Evolutionary conservation across 1,140 invertebrate genomes (phyloP).

Genomic region (Episyrphus balteatus): DNA sequence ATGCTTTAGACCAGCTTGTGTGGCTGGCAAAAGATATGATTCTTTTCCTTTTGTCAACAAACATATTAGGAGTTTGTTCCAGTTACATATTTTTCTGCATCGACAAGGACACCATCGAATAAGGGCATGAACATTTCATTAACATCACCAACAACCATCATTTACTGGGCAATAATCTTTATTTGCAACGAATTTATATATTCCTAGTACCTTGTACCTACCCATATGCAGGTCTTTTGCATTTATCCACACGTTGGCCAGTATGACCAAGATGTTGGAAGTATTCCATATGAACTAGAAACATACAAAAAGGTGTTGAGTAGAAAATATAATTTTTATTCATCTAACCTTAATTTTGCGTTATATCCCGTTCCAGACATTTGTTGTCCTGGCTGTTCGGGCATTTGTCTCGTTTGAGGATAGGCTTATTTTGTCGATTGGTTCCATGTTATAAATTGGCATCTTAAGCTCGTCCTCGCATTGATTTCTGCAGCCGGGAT

Average conservation of each 20-base stretch:
- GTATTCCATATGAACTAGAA: conserved; percentile 83
- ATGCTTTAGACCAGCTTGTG: conserved; percentile 88
- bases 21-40: conserved; percentile 88
- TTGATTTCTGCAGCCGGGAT: too few species aligned
- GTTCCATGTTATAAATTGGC: too few species aligned
- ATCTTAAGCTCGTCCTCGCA: too few species aligned
- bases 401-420: neutral
- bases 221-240: conserved; percentile 87
- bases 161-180: conserved; percentile 94
- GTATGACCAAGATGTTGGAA: conserved; percentile 97
- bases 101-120: conserved; percentile 89
- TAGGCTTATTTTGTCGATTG: too few species aligned
- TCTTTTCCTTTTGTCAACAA: conserved; percentile 90
- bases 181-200: conserved; percentile 94
- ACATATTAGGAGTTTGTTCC: conserved; percentile 84
- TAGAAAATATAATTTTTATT: neutral
- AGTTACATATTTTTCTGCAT: conserved; percentile 66
- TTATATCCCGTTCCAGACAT: conserved; percentile 7
- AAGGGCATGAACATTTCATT: conserved; percentile 96
- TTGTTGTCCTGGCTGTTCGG: neutral
- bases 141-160: conserved; percentile 96
- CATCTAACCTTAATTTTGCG: conserved; percentile 43
- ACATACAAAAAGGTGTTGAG: neutral
- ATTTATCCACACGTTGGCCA: conserved; percentile 84
- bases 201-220: conserved; percentile 88